Conservation (phyloP, 2,113 vertebrate species). For the Pontoporia blainvillei region DNA sequence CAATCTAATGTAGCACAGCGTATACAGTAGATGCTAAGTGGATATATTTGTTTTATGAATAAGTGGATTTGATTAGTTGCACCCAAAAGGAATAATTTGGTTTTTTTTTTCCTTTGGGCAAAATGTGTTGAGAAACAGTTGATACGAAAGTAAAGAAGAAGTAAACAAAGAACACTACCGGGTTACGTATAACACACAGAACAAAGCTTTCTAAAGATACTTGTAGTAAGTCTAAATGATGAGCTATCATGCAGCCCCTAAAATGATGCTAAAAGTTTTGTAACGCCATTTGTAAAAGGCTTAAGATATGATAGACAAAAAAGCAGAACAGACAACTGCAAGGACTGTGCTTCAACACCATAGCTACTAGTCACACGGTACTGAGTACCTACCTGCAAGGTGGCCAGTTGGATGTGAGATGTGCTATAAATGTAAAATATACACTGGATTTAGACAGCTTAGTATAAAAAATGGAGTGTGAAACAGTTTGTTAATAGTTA, state of each 20-base stretch:
- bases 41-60: conserved; percentile 12
- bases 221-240: not conserved
- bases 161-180: not conserved
- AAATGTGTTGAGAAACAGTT: not conserved
- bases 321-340: not conserved
- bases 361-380: not conserved
- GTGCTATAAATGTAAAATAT: not conserved
- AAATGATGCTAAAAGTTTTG: conserved; percentile 7
- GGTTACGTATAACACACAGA: not conserved
- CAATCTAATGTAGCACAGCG: not conserved
- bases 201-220: not conserved
- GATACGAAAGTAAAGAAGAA: not conserved
- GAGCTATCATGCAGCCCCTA: not conserved
- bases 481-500: not conserved
- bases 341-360: rapidly evolving
- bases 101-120: not conserved
- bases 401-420: not conserved
- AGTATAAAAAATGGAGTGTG: not conserved
- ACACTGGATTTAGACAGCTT: not conserved
- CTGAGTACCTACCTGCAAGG: not conserved
- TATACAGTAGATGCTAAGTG: not conserved
- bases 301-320: not conserved
- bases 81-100: not conserved
- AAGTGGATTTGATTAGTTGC: conserved; percentile 11
- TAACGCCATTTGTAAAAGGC: not conserved